These are phyloP conservation scores for Recurvirostra avosetta DNA, from an alignment of 2,113 vertebrate species.

Conservation along the genomic window DNA sequence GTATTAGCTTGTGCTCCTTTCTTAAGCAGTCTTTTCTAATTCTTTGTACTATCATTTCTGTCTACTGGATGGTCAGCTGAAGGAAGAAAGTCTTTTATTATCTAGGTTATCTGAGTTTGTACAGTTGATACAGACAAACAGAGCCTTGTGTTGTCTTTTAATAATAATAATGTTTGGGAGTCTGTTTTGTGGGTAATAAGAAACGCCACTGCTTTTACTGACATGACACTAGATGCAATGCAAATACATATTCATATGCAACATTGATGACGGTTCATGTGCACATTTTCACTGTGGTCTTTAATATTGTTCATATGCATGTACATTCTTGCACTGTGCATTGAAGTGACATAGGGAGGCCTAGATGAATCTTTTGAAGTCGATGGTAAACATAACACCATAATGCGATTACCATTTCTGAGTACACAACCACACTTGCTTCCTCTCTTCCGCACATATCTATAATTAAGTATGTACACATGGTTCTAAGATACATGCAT, in stretches of 20 bases:
- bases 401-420: neutral
- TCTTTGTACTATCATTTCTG: neutral
- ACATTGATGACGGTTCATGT: neutral
- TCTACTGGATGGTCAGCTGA: neutral
- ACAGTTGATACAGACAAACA: neutral
- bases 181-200: neutral
- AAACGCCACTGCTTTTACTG: neutral
- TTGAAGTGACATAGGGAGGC: neutral
- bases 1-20: neutral
- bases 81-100: neutral
- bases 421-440: neutral
- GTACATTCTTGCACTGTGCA: neutral
- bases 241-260: neutral
- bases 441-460: neutral
- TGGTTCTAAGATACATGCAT: neutral
- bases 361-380: neutral
- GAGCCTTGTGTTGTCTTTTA: neutral
- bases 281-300: neutral
- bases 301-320: neutral
- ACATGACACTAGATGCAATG: neutral
- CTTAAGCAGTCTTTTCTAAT: neutral
- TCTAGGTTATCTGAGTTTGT: neutral
- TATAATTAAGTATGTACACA: neutral
- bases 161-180: neutral
- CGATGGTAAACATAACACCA: neutral